Base-by-base conservation (phyloP, 2,888 invertebrate species). In the Koerneria pararmatus region DNA sequence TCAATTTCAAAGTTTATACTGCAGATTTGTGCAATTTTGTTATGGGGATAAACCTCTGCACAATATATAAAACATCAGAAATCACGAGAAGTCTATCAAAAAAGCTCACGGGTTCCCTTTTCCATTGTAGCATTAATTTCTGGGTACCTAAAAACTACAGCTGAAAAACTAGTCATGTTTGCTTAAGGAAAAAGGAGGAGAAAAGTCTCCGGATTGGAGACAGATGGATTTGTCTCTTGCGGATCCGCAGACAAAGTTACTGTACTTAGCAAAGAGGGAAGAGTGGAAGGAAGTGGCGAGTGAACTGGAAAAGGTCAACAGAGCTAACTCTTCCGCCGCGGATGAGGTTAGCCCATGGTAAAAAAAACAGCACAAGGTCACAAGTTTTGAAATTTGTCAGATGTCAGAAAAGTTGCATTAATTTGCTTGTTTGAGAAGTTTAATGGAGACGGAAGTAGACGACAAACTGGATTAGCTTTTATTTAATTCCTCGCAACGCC, bases 211-310 rank as follows among this genome's bases (percentile, higher is more conserved):
- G 15, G 72, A 72, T 31, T 70, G 70, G 71, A 56, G 63, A 5
- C 27, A 48, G 32, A 70, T 71, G 31, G 74, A 74, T 48, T 46
- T 74, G 29, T 68, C 72, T 32, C 53, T 71, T 61, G 74, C 74
- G 8, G 74, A 74, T 68, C 72, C 72, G 15, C 69, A 72, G 46
- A 74, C 74, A 0, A 74, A 71, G 46, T 35, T 72, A 29, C 60
- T 79, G 29, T 76, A 76, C 35, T 73, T 74, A 57, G 72, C 77
- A 15, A 76, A 76, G 66, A 71, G 75, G 41, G 77, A 76, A 22
- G 75, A 81, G 27, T 82, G 82, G 82, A 41, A 66, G 19, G 68
- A 71, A 35, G 74, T 80, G 8, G 72, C 75, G 27, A 61, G 54
- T n/a, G 69, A 81, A 65, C 69, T 83, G 57, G 64, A 69, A 19